Evolutionary conservation across 2,113 vertebrate species (phyloP).

Genomic region (Labrus mixtus): DNA sequence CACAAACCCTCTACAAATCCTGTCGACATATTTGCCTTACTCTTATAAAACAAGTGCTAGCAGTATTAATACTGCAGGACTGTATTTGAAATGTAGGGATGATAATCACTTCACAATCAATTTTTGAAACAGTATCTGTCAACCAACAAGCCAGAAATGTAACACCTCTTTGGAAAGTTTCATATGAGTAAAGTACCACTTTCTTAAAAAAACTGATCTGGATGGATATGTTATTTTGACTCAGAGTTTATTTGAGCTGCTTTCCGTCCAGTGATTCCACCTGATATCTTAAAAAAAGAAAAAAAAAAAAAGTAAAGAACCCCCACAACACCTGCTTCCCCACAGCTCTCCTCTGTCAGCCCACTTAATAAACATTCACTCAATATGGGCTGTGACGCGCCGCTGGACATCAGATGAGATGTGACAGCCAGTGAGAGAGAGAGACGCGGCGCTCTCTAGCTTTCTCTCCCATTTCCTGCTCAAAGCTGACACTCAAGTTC

Average conservation of each 20-base stretch:
- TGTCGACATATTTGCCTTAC: too few species aligned
- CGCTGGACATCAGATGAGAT: slow-evolving; percentile 61
- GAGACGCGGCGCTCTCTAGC: slow-evolving; percentile 60
- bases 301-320: too few species aligned
- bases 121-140: too few species aligned
- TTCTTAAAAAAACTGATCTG: slow-evolving; percentile 11
- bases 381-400: slow-evolving; percentile 64
- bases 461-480: slow-evolving; percentile 74
- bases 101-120: too few species aligned
- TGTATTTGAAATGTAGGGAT: too few species aligned
- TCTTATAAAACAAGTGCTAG: too few species aligned
- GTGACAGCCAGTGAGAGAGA: slow-evolving; percentile 72
- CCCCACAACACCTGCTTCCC: neutral
- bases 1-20: too few species aligned
- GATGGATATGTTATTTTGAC: neutral
- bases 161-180: neutral
- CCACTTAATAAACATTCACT: slow-evolving; percentile 71
- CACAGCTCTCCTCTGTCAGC: slow-evolving; percentile 12
- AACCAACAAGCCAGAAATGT: neutral
- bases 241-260: neutral
- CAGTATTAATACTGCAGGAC: too few species aligned
- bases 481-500: slow-evolving; percentile 61
- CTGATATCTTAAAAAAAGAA: neutral
- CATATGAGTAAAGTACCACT: neutral
- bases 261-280: slow-evolving; percentile 22